Conservation (phyloP, 2,113 vertebrate species). For the Globicephala melas region DNA sequence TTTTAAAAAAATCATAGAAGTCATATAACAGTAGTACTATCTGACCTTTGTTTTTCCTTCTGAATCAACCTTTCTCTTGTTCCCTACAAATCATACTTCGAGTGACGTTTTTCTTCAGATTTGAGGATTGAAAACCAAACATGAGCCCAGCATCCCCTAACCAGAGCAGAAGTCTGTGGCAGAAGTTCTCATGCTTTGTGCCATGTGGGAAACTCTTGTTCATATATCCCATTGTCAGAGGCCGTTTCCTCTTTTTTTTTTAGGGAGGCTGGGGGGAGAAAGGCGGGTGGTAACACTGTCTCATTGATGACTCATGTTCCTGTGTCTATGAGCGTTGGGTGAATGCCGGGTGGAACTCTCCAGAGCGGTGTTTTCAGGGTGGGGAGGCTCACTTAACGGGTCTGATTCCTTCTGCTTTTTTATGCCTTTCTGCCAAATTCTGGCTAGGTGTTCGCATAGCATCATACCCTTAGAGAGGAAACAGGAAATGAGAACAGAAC, state of each 20-base stretch:
- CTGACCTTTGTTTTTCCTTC: background rate
- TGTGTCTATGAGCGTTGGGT: background rate
- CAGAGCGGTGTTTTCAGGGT: background rate
- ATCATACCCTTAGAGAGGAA: background rate
- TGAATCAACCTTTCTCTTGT: background rate
- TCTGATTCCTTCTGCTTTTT: background rate
- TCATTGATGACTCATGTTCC: conserved; percentile 59
- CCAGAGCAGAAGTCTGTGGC: background rate
- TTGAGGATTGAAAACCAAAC: conserved; percentile 31
- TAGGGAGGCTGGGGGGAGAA: conserved; percentile 8
- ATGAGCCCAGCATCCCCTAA: background rate
- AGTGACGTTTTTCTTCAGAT: background rate
- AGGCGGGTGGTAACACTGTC: conserved; percentile 30
- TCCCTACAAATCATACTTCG: conserved; percentile 4
- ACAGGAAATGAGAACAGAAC: background rate
- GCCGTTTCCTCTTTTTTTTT: conserved; percentile 62
- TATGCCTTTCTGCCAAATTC: background rate
- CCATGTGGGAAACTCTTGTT: conserved; percentile 35
- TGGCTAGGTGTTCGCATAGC: background rate
- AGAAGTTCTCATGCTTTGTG: background rate
- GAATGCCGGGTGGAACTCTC: background rate
- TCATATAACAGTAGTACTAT: background rate
- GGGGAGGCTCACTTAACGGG: background rate
- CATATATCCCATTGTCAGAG: conserved; percentile 32
- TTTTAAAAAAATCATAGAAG: background rate